Base-by-base conservation (phyloP, 2,113 vertebrate species). In the Parotia lawesii region DNA sequence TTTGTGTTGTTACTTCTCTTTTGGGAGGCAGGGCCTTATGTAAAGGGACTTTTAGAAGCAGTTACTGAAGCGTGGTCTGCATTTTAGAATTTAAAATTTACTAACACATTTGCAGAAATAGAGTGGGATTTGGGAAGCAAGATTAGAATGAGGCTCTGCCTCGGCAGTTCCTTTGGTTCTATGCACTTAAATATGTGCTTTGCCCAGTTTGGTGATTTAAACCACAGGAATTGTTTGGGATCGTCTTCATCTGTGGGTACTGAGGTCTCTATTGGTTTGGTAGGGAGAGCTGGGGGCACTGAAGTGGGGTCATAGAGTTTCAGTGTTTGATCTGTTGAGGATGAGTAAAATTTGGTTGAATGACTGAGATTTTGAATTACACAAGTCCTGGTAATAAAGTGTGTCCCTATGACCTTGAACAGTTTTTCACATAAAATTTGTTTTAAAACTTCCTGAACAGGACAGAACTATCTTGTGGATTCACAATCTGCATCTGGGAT, bases 401-500 rank as follows among this genome's bases (percentile, higher is more conserved):
- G 12, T 70, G 40, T 60, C 21, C 17, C 10, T 48, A 6, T 60
- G 77, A 48, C 7, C 28, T 66, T 70, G 31, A 70, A 35, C 7
- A 27, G 28, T 67, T 92, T 80, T 47, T 50, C 24, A 45, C 20
- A 3, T 74, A 51, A 73, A 91, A 27, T 58, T 37, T 77, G 15
- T 76, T 89, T 62, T 61, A n/a, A 82, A 94, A 87, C 54, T 82
- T 69, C 27, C 48, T 77, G 2, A 85, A 62, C 95, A 96, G 95
- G n/a, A 33, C 56, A 82, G 80, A 73, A 78, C 20, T 77, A 29
- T 33, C 61, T 78, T 12, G 74, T 89, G 72, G 91, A 94, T 25
- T 95, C 66, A 1, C 71, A 77, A 1, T 38, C 65, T 13, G 12
- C 40, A 4, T 85, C 94, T 42, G 45, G 27, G 56, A 88, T 66